phyloP scores from a whole-genome alignment of 2,888 invertebrate species.

The Lycaena phlaeas region DNA sequence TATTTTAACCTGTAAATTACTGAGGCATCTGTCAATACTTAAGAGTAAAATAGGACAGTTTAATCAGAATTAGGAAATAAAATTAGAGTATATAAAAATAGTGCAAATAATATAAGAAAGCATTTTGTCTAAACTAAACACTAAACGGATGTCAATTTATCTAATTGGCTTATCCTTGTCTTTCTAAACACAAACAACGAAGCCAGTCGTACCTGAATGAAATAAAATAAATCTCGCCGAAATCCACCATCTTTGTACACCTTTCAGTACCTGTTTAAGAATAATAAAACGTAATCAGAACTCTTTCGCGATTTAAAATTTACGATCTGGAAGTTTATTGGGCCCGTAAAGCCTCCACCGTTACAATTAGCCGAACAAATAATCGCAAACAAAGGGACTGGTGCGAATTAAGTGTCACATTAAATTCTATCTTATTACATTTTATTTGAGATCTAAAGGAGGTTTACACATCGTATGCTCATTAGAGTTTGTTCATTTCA shows the following conservation, averaged over 20 bases:
- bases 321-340: conserved; percentile 35
- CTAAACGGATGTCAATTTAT: too few species aligned
- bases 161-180: too few species aligned
- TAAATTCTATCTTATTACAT: conserved; percentile 31
- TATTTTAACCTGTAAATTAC: too few species aligned
- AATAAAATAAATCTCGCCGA: background rate
- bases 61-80: too few species aligned
- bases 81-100: too few species aligned
- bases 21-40: too few species aligned
- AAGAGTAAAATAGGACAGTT: too few species aligned
- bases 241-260: background rate
- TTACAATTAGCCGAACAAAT: conserved; percentile 39
- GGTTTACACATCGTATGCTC: conserved; percentile 7
- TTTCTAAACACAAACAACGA: too few species aligned
- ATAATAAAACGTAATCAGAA: conserved; percentile 29
- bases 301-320: conserved; percentile 35
- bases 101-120: too few species aligned
- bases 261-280: conserved; percentile 13
- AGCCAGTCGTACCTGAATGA: too few species aligned
- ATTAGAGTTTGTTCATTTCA: too few species aligned
- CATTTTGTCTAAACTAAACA: too few species aligned
- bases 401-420: conserved; percentile 28
- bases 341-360: conserved; percentile 33
- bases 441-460: conserved; percentile 27
- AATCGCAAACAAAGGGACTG: conserved; percentile 31